Conservation (phyloP, 2,888 invertebrate genomes). For the Drosophila vallismaia region DNA sequence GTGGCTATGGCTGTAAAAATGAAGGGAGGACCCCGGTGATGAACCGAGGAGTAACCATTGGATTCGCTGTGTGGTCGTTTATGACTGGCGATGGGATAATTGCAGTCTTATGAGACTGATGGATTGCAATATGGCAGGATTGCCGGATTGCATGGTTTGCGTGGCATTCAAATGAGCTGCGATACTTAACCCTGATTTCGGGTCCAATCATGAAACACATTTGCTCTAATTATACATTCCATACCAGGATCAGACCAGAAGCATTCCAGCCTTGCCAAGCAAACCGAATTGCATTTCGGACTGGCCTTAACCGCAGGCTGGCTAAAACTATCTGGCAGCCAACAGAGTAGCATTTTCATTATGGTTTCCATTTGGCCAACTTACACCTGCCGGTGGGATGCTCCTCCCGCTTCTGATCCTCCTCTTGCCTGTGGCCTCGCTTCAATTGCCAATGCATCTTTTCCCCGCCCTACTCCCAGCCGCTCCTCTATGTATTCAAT, state of each 20-base stretch:
- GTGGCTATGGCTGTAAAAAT: conserved; percentile 36
- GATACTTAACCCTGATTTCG: conserved; percentile 38
- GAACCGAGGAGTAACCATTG: conserved; percentile 21
- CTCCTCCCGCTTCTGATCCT: not conserved
- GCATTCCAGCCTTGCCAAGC: not conserved
- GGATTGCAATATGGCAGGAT: conserved; percentile 10
- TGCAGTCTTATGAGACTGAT: conserved; percentile 5
- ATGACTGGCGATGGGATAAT: conserved; percentile 39
- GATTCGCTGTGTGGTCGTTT: conserved; percentile 64
- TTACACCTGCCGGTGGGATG: conserved; percentile 56
- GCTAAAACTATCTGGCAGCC: conserved; percentile 31
- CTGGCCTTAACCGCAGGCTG: conserved; percentile 24
- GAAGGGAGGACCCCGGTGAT: conserved; percentile 13
- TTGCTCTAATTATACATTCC: conserved; percentile 18
- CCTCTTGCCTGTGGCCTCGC: conserved; percentile 21
- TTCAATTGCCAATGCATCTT: conserved; percentile 51
- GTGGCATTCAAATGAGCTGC: conserved; percentile 42
- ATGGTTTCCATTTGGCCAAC: conserved; percentile 57
- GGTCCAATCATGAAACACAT: conserved; percentile 28
- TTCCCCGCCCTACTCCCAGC: not conserved
- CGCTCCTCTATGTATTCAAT: conserved; percentile 62
- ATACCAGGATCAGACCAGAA: conserved; percentile 1
- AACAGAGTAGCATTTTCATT: conserved; percentile 57
- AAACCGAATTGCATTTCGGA: conserved; percentile 23
- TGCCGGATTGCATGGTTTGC: conserved; percentile 3